phyloP scores from a whole-genome alignment of 53 echinoderm and acorn worm species.

The Holothuria leucospilota region DNA sequence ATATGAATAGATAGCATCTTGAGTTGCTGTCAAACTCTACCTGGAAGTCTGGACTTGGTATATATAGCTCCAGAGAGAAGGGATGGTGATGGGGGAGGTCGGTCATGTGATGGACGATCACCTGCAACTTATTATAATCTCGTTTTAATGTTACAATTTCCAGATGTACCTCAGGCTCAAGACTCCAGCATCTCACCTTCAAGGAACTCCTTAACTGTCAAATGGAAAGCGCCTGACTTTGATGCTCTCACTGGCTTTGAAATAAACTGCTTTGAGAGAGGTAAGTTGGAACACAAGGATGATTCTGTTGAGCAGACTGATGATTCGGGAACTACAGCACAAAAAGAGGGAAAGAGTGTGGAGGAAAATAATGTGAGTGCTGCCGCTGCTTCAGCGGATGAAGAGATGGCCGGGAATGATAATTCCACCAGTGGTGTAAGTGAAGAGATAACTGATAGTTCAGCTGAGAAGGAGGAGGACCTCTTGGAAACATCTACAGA shows the following conservation, averaged over 20 bases:
- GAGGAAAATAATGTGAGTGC: background rate
- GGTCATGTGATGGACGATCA: too few relatives aligned
- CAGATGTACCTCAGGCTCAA: conserved; percentile 52
- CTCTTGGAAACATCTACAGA: background rate
- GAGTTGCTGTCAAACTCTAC: too few relatives aligned
- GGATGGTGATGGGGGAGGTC: too few relatives aligned
- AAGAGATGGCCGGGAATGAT: background rate
- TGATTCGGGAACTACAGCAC: background rate
- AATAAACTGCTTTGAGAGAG: conserved; percentile 49
- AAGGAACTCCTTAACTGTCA: conserved; percentile 50
- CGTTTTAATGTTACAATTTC: background rate
- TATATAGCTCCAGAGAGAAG: too few relatives aligned
- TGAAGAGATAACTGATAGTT: background rate
- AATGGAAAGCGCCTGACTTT: conserved; percentile 76
- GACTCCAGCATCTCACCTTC: conserved; percentile 50
- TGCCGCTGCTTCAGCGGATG: background rate
- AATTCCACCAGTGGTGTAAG: too few relatives aligned
- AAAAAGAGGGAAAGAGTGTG: background rate
- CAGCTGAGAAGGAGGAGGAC: background rate
- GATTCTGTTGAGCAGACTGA: conserved; percentile 17
- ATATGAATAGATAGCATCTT: too few relatives aligned
- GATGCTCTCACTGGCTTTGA: conserved; percentile 69
- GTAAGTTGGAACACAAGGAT: conserved; percentile 40
- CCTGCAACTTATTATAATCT: too few relatives aligned
- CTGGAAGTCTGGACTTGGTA: too few relatives aligned